Evolutionary conservation across 2,113 vertebrate species (phyloP).

Genomic region (Ceyx melanurus): DNA sequence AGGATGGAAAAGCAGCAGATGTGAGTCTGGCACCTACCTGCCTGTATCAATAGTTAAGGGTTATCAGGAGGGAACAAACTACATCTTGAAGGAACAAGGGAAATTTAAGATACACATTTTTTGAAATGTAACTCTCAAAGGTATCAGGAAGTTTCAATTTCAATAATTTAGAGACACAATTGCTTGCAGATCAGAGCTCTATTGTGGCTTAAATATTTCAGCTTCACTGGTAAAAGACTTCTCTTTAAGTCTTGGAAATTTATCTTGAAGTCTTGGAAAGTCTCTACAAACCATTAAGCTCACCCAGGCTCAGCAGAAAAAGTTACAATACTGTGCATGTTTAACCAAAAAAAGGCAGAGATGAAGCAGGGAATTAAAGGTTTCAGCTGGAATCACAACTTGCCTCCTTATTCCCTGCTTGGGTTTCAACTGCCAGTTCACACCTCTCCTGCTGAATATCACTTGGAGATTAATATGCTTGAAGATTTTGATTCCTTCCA

Average conservation of each 20-base stretch:
- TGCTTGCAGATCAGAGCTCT: neutral
- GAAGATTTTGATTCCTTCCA: neutral
- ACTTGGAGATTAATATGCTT: neutral
- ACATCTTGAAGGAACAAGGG: neutral
- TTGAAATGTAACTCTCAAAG: neutral
- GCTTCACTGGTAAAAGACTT: neutral
- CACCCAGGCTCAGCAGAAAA: neutral
- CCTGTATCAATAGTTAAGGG: neutral
- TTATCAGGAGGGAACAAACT: neutral
- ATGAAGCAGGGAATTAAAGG: slow-evolving; percentile 2
- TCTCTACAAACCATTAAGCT: neutral
- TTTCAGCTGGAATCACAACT: neutral
- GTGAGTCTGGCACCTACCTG: neutral
- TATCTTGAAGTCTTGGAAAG: neutral
- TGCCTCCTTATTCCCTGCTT: neutral
- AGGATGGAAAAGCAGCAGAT: neutral
- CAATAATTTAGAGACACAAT: neutral
- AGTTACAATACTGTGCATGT: neutral
- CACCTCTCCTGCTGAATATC: neutral
- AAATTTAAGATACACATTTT: neutral
- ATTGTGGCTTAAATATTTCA: neutral
- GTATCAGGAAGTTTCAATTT: neutral
- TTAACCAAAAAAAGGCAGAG: neutral
- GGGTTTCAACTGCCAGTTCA: neutral
- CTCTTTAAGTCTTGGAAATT: neutral